Evolutionary conservation across 1,140 invertebrate genomes (phyloP).

Genomic region (Proctacanthus coquilletti): DNA sequence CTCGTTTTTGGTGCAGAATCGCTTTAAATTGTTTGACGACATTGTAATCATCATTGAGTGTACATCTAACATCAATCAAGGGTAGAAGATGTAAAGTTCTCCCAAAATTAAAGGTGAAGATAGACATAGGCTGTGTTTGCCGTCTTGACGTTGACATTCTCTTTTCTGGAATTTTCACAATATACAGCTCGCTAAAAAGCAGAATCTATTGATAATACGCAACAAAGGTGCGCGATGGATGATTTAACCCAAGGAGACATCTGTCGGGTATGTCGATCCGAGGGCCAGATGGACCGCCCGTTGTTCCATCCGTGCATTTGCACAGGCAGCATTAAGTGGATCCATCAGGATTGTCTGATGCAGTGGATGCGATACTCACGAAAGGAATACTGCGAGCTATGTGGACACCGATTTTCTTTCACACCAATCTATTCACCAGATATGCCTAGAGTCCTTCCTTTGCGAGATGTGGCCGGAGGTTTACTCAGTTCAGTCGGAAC

Average conservation of each 20-base stretch:
- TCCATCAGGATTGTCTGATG: slow-evolving; percentile 85
- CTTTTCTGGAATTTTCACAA: too few relatives aligned
- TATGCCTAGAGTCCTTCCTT: slow-evolving; percentile 90
- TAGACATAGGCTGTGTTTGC: too few relatives aligned
- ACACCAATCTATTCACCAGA: slow-evolving; percentile 98
- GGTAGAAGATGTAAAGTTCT: too few relatives aligned
- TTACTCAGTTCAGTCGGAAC: slow-evolving; percentile 76
- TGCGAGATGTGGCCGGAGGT: slow-evolving; percentile 78
- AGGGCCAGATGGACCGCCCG: slow-evolving; percentile 61
- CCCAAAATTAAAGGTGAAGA: too few relatives aligned
- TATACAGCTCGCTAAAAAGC: too few relatives aligned
- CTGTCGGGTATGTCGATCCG: slow-evolving; percentile 93
- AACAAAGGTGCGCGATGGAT: slow-evolving; percentile 4
- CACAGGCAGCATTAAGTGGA: slow-evolving; percentile 97
- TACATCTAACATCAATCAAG: too few relatives aligned
- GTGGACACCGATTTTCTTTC: slow-evolving; percentile 94
- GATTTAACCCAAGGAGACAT: slow-evolving; percentile 47
- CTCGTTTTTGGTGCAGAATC: too few relatives aligned
- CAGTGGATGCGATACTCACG: slow-evolving; percentile 90
- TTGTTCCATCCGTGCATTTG: slow-evolving; percentile 98
- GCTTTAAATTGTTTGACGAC: too few relatives aligned
- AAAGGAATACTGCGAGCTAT: slow-evolving; percentile 98
- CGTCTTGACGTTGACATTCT: too few relatives aligned
- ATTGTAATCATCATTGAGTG: too few relatives aligned
- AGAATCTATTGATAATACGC: too few relatives aligned